Base-by-base conservation (phyloP, 2,797 vertebrate genomes). In the Pipistrellus pipistrellus region DNA sequence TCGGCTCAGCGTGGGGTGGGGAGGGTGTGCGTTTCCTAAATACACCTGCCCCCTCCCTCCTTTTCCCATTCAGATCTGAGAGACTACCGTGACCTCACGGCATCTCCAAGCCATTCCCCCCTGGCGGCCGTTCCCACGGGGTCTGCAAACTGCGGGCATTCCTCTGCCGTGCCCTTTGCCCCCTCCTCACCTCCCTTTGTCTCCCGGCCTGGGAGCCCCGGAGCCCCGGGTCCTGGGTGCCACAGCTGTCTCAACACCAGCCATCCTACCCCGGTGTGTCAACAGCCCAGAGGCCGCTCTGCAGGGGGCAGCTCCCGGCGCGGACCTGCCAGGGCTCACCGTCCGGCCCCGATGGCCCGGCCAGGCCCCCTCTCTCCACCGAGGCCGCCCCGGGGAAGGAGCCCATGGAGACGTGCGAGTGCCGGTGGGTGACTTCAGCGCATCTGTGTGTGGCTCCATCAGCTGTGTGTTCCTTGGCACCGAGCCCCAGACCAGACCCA, bases 401-500 rank as follows among this genome's bases (percentile, higher is more conserved):
- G 71, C 32, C 35, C 41, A 62, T 14, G 76, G 66, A 93, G 73
- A 73, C 35, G 32, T 30, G 71, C 59, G 75, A 38, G 10, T 0
- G 44, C 8, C 8, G 66, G 59, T 78, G 64, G 11, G 51, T 57
- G 96, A 95, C 95, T 93, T 97, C 55, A 97, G 72, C 90, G 93
- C 96, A 17, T 92, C 87, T 96, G 93, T 88, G 89, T 85, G 93
- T 69, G 92, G 88, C 57, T 94, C 96, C 93, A 96, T 95, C 85
- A 93, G 78, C 84, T 95, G 96, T 89, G 95, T 92, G 8, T 75
- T 88, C 85, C 96, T 97, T 97, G 96, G 96, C 96, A 92, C 71
- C 66, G 69, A 23, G 88, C 30, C 53, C 55, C 75, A 76, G 95
- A 84, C 92, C 85, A 72, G 71, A 94, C 80, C 69, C 85, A 32